Evolutionary conservation across 2,797 vertebrate species (phyloP).

Genomic region (Catostomus latipinnis): DNA sequence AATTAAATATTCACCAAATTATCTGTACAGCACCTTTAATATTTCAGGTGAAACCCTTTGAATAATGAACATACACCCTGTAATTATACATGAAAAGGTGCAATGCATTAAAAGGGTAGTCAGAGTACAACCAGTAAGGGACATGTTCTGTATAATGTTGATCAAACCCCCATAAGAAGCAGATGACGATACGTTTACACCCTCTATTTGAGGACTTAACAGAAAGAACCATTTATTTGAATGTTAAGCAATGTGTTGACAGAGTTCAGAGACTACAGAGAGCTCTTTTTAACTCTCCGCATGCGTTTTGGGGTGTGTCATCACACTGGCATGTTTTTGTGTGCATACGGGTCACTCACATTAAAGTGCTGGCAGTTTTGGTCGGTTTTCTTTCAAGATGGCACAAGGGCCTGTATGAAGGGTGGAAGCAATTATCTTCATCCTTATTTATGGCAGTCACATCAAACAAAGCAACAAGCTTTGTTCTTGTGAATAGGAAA

Average conservation of each 20-base stretch:
- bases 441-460: background rate
- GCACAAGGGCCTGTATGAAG: conserved; percentile 41
- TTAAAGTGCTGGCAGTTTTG: conserved; percentile 37
- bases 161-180: background rate
- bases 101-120: background rate
- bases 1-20: background rate
- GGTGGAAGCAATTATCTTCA: conserved; percentile 3
- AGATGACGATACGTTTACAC: background rate
- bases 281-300: conserved; percentile 20
- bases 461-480: background rate
- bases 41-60: background rate
- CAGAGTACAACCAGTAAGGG: background rate
- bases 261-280: conserved; percentile 50
- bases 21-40: background rate
- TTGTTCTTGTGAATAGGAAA: background rate
- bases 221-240: conserved; percentile 1
- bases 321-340: conserved; percentile 51
- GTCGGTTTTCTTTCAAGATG: conserved; percentile 37
- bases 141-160: background rate
- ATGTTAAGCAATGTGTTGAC: conserved; percentile 16
- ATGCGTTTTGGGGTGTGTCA: conserved; percentile 48
- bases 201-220: background rate
- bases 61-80: background rate
- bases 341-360: conserved; percentile 48
- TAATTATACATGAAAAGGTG: background rate